These are phyloP conservation scores for Steinernema hermaphroditum DNA, from an alignment of 2,888 invertebrate species.

Conservation along the genomic window DNA sequence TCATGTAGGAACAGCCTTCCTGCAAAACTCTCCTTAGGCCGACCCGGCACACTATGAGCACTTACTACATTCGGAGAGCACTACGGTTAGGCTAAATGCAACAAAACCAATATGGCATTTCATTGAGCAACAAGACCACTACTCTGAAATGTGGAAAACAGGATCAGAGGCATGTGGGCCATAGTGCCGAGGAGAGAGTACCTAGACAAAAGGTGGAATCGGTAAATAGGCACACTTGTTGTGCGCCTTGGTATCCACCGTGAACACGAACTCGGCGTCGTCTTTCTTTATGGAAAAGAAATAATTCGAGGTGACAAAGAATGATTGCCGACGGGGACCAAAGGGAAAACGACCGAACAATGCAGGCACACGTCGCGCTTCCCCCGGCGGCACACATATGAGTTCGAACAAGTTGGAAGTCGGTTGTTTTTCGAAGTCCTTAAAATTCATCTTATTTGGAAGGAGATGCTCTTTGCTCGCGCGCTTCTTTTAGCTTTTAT, in stretches of 20 bases:
- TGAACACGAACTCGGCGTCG: conserved; percentile 19
- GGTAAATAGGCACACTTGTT: conserved; percentile 26
- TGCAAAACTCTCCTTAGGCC: conserved; percentile 33
- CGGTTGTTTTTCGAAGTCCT: too few species aligned
- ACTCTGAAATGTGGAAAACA: conserved; percentile 4
- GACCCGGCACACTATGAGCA: neutral
- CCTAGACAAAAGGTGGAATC: conserved; percentile 25
- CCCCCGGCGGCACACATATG: too few species aligned
- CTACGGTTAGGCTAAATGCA: conserved; percentile 15
- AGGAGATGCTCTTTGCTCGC: too few species aligned
- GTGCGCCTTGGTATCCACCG: neutral
- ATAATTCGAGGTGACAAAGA: conserved; percentile 27
- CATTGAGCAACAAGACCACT: conserved; percentile 19
- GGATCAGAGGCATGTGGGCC: neutral
- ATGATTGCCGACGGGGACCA: conserved; percentile 6
- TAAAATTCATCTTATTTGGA: too few species aligned
- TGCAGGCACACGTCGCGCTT: too few species aligned
- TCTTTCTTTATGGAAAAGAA: conserved; percentile 14
- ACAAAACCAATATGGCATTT: conserved; percentile 31
- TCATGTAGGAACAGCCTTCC: conserved; percentile 58
- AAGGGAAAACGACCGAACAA: conserved; percentile 10
- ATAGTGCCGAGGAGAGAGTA: neutral
- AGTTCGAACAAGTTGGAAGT: too few species aligned
- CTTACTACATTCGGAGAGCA: conserved; percentile 18
- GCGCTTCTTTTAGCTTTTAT: too few species aligned